Conservation (phyloP, 2,113 vertebrate genomes). For the Elgaria multicarinata region DNA sequence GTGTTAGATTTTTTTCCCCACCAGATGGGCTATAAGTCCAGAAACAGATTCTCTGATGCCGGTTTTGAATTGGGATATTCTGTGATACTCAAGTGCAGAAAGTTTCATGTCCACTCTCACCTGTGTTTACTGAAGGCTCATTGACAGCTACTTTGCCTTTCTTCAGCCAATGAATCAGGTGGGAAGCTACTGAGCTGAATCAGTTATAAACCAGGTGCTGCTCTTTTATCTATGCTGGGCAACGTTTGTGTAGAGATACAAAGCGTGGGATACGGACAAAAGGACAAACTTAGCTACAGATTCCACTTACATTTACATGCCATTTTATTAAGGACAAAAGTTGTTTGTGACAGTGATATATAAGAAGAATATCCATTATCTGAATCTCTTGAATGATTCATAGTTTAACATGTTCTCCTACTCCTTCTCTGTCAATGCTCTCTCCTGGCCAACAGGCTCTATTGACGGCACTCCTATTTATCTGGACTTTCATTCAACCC, state of each 20-base stretch:
- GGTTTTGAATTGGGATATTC: neutral
- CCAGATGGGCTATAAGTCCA: neutral
- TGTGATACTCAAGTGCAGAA: conserved; percentile 16
- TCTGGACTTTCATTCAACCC: conserved; percentile 18
- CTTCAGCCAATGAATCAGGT: conserved; percentile 43
- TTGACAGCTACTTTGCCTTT: conserved; percentile 31
- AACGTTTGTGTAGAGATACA: conserved; percentile 50
- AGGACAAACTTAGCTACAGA: conserved; percentile 40
- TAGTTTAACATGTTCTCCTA: neutral
- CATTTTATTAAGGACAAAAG: conserved; percentile 39
- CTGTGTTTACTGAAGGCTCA: conserved; percentile 1
- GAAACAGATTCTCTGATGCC: neutral
- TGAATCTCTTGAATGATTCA: neutral
- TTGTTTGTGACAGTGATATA: neutral
- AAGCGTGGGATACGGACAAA: conserved; percentile 47
- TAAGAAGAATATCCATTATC: neutral
- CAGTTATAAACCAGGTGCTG: conserved; percentile 57
- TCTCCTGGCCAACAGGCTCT: neutral
- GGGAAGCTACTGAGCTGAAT: conserved; percentile 47
- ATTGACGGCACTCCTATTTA: neutral
- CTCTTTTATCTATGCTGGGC: conserved; percentile 38
- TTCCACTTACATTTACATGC: conserved; percentile 4
- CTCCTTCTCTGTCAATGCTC: neutral
- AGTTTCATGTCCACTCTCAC: conserved; percentile 25
- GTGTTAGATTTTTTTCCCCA: neutral